Evolutionary conservation across 2,113 vertebrate genomes (phyloP).

Genomic region (Ceyx margarethae): DNA sequence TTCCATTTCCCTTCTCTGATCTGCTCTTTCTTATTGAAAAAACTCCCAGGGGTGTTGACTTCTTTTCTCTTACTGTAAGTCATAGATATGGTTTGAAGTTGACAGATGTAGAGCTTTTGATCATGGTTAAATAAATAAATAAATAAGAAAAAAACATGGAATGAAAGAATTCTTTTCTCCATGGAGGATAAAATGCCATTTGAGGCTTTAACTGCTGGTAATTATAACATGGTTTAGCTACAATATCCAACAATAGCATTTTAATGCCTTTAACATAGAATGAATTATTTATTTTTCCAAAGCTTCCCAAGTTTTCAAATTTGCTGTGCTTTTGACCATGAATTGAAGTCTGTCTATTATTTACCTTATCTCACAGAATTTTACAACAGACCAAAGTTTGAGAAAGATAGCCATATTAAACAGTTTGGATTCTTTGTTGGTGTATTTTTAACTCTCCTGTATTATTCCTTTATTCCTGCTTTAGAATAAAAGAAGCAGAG

Average conservation of each 20-base stretch:
- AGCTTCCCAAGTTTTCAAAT: not conserved
- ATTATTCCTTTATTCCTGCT: not conserved
- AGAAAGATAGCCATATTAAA: not conserved
- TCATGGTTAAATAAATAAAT: not conserved
- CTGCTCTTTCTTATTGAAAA: slow-evolving; percentile 54
- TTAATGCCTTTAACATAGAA: not conserved
- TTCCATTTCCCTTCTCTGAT: slow-evolving; percentile 51
- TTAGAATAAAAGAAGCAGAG: not conserved
- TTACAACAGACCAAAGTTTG: not conserved
- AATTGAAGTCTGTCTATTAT: not conserved
- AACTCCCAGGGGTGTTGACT: slow-evolving; percentile 20
- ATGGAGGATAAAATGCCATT: not conserved
- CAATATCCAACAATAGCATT: slow-evolving; percentile 11
- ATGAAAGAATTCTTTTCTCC: slow-evolving; percentile 9
- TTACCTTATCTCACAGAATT: not conserved
- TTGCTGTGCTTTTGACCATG: not conserved
- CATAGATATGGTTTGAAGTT: slow-evolving; percentile 46
- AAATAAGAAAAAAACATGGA: not conserved
- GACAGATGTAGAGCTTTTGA: slow-evolving; percentile 63
- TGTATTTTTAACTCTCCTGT: accelerated
- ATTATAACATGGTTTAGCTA: not conserved
- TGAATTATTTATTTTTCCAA: not conserved
- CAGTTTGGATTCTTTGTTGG: not conserved
- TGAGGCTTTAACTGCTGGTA: slow-evolving; percentile 13
- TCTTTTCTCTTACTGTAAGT: slow-evolving; percentile 42